Percentiles rank a stretch among this genome's conserved stretches.
Conservation (phyloP, 1,140 invertebrate genomes). For the Wiebesia pumilae region DNA sequence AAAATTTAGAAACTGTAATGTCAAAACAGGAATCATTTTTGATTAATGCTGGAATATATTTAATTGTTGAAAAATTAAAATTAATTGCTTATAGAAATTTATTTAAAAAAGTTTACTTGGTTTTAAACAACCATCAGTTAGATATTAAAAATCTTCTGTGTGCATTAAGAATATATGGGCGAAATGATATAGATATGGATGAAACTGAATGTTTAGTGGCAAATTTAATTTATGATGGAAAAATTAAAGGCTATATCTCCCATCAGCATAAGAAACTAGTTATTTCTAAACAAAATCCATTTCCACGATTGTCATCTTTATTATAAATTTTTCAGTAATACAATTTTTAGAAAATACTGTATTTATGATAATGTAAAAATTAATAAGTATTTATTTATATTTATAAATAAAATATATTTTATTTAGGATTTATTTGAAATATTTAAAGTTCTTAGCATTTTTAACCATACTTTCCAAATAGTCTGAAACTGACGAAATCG, state of each 20-base stretch:
- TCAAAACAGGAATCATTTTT: constrained; percentile 92
- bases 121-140: constrained; percentile 92
- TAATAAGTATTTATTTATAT: too few relatives aligned
- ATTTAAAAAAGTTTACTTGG: constrained; percentile 95
- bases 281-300: constrained; percentile 97
- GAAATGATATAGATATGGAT: constrained; percentile 91
- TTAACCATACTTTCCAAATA: too few relatives aligned
- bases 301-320: constrained; percentile 82
- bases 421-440: too few relatives aligned
- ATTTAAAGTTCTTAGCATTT: too few relatives aligned
- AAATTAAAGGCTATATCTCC: constrained; percentile 98
- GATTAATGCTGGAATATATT: constrained; percentile 95
- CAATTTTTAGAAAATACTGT: too few relatives aligned
- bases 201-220: constrained; percentile 97
- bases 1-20: constrained; percentile 89
- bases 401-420: too few relatives aligned
- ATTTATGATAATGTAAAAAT: too few relatives aligned
- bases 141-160: constrained; percentile 88
- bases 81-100: constrained; percentile 96
- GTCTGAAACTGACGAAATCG: too few relatives aligned
- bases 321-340: constrained; percentile 55
- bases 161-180: constrained; percentile 87
- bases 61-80: constrained; percentile 97
- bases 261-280: constrained; percentile 97
- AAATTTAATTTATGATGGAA: constrained; percentile 96